A percentile compares a stretch with the other conserved stretches of the same genome.
Conservation (phyloP, 2,888 invertebrate genomes). For the Oligia fasciuncula region DNA sequence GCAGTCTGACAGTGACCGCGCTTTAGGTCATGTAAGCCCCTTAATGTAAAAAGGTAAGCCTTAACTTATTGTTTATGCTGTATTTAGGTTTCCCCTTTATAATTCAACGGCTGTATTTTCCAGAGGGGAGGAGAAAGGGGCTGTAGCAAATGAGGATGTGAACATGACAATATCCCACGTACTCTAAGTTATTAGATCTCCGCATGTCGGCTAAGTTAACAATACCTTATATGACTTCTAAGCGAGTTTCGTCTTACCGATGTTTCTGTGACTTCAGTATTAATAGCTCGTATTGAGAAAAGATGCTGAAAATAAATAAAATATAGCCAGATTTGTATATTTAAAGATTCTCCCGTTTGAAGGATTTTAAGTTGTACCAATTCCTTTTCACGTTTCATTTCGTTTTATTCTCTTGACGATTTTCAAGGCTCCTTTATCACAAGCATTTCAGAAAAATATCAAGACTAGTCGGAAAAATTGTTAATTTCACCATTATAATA, state of each 20-base stretch:
- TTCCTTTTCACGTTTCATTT: neutral
- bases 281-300: neutral
- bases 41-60: constrained; percentile 10
- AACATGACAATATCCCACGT: neutral
- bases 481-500: too few species aligned
- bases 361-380: neutral
- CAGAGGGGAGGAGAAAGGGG: neutral
- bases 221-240: neutral
- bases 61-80: neutral
- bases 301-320: neutral
- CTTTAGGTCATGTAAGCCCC: too few species aligned
- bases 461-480: too few species aligned
- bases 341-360: neutral
- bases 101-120: constrained; percentile 32
- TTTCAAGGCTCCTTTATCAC: neutral
- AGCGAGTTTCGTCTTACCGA: neutral
- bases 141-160: too few species aligned
- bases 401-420: neutral
- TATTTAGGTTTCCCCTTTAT: constrained; percentile 37
- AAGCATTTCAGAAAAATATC: neutral
- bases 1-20: too few species aligned
- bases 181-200: neutral
- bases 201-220: neutral
- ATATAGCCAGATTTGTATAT: neutral
- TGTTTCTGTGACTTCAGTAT: neutral